A percentile compares a stretch with the other conserved stretches of the same genome.
phyloP scores from a whole-genome alignment of 1,140 invertebrate genomes.

The Trichomalopsis sarcophagae region DNA sequence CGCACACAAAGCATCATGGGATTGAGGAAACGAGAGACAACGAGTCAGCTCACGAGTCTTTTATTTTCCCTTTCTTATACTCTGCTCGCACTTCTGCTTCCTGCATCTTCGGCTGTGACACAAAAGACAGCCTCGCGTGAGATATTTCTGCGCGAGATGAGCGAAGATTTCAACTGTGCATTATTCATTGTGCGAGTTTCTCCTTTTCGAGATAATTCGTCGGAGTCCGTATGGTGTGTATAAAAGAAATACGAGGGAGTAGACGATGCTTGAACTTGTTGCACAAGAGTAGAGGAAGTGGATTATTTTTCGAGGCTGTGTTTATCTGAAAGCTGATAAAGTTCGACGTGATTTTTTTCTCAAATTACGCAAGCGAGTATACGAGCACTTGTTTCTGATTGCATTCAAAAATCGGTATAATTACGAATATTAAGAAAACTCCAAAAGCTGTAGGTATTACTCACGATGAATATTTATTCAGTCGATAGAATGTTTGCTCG shows the following conservation, averaged over 20 bases:
- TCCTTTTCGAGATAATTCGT: neutral
- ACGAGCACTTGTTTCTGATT: neutral
- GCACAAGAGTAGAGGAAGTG: neutral
- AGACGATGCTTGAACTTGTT: neutral
- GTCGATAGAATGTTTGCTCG: no score
- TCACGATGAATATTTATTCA: no score
- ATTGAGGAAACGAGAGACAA: constrained; percentile 14
- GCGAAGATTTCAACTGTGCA: neutral
- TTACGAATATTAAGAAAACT: no score
- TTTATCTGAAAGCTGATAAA: neutral
- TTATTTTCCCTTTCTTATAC: constrained; percentile 4
- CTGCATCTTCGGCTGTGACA: neutral
- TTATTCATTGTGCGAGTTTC: neutral
- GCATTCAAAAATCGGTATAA: no score
- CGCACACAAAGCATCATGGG: neutral
- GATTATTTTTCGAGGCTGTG: neutral
- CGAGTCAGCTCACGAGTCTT: neutral
- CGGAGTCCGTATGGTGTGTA: no score
- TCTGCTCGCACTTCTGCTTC: neutral
- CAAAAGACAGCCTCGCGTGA: neutral
- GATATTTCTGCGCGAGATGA: neutral
- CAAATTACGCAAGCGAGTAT: neutral
- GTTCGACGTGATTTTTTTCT: neutral
- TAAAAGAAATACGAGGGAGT: no score
- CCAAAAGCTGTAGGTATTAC: no score